Evolutionary conservation across 37 sponge, comb jelly and placozoan species (phyloP).

Genomic region (Oopsacas minuta): DNA sequence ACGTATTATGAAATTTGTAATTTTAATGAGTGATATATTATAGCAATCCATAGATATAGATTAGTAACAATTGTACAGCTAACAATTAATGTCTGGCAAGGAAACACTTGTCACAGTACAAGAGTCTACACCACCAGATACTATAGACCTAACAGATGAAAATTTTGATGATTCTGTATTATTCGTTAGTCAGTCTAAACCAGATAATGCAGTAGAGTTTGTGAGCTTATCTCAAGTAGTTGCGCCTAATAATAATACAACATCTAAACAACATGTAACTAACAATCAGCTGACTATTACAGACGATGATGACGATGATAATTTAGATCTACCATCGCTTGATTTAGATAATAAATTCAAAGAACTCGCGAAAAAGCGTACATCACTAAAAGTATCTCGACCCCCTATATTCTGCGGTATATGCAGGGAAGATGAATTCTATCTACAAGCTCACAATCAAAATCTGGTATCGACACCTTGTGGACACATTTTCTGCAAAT

Average conservation of each 20-base stretch:
- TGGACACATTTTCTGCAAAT: conserved; percentile 3
- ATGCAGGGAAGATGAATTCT: not conserved
- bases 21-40: not conserved
- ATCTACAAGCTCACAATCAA: not conserved
- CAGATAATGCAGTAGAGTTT: not conserved
- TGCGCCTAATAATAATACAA: not conserved
- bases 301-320: not conserved
- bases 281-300: not conserved
- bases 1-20: not conserved
- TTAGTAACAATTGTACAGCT: not conserved
- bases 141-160: not conserved
- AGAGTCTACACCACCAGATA: not conserved
- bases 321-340: not conserved
- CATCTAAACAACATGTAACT: not conserved
- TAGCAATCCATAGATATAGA: not conserved
- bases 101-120: not conserved
- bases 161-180: not conserved
- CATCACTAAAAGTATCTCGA: not conserved
- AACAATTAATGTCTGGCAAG: not conserved
- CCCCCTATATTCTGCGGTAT: not conserved
- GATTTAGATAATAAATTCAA: conserved; percentile 5
- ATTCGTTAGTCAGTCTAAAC: not conserved
- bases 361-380: not conserved
- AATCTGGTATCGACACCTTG: not conserved
- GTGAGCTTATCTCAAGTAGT: not conserved